These are phyloP conservation scores for Dryoscopus gambensis DNA, from an alignment of 2,113 vertebrate species.

Conservation along the genomic window DNA sequence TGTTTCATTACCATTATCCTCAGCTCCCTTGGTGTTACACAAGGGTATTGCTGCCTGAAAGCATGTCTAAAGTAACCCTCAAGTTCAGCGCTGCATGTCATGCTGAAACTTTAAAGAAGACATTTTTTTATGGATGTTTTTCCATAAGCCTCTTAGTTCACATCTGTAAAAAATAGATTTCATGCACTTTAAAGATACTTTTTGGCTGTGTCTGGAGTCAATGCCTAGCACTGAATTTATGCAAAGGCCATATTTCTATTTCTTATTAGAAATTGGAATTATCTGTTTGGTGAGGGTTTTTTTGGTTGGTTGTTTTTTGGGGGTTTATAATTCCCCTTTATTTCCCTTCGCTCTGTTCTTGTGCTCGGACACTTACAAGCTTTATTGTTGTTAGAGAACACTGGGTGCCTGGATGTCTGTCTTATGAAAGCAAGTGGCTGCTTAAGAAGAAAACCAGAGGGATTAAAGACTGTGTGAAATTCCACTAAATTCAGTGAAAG, in stretches of 20 bases:
- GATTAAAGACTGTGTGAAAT: not conserved
- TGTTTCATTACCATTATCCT: not conserved
- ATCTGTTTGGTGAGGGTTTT: not conserved
- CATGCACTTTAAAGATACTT: not conserved
- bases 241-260: not conserved
- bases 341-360: not conserved
- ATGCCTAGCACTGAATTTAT: not conserved
- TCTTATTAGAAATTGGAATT: not conserved
- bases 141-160: not conserved
- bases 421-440: not conserved
- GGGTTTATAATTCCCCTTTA: not conserved
- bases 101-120: constrained; percentile 34
- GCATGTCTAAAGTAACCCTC: not conserved
- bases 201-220: not conserved
- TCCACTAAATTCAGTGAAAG: not conserved
- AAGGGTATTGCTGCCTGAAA: constrained; percentile 14
- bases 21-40: constrained; percentile 8
- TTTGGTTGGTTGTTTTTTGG: not conserved
- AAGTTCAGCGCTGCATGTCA: not conserved
- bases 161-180: not conserved
- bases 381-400: not conserved
- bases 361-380: not conserved
- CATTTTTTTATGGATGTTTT: not conserved
- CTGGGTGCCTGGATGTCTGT: not conserved
- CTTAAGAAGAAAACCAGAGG: not conserved